Evolutionary conservation across 2,797 vertebrate species (phyloP), one percentile per base, ranked within the genome.

Genomic region (Malurus leucopterus): DNA sequence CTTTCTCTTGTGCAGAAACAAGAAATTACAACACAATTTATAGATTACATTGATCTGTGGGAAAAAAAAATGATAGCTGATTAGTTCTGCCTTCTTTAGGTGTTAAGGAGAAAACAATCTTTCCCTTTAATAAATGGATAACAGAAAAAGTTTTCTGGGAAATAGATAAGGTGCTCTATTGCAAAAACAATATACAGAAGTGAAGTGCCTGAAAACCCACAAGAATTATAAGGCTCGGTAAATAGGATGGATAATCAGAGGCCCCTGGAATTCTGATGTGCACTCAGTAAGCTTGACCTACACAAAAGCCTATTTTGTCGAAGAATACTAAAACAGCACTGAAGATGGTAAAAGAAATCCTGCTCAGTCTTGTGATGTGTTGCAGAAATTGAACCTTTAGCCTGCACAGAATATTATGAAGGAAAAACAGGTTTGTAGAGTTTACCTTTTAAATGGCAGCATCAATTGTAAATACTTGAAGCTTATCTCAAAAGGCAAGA

Each of bases 351-450:
- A 90, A 83, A 76, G 59, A 86, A 95, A 55, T 40, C 38, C 29
- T 6, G 44, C 20, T 86, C 69, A 68, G 67, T 55, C 49, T 61
- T 86, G 40, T 72, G 57, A 30, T 62, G 70, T 86, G 26, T 61
- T 72, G 64, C 74, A 26, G 69, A 93, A 92, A 92, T 93, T 67
- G 90, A 93, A 93, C 72, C 47, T 92, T 87, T 58, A 67, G 38
- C 70, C 69, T 64, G 34, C 26, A 27, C 38, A 50, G 49, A 95
- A 81, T 76, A 88, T 32, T 85, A 63, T 92, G 77, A 85, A 93
- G 71, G 74, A 81, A 94, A 68, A 90, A 16, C 61, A 72, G 6
- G 1, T 76, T 65, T 88, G 50, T 76, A 90, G 77, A 90, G 46
- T 46, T 94, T 58, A 46, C 36, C 80, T 61, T 53, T 73, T 85